Conservation (phyloP, 2,797 vertebrate genomes). For the Tenualosa thibaudeaui region DNA sequence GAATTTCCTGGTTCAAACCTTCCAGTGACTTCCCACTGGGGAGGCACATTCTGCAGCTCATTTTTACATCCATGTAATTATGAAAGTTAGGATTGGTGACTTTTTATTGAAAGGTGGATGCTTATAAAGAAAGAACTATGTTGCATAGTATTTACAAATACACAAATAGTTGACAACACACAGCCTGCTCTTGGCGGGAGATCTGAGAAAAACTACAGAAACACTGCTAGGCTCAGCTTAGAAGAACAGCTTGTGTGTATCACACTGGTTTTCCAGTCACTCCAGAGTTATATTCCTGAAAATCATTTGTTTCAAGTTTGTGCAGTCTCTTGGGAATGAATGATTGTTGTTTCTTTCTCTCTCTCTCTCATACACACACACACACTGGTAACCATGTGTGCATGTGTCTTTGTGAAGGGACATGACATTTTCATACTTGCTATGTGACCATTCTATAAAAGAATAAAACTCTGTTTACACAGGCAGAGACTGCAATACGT, state of each 20-base stretch:
- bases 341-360: neutral
- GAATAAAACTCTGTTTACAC: neutral
- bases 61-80: neutral
- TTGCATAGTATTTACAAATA: neutral
- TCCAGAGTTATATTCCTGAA: neutral
- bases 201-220: neutral
- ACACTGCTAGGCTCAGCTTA: neutral
- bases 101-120: neutral
- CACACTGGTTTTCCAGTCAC: neutral
- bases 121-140: neutral
- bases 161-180: neutral
- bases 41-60: neutral
- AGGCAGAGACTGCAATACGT: neutral
- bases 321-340: neutral
- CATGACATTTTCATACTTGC: neutral
- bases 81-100: neutral
- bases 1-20: neutral
- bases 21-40: neutral
- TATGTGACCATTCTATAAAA: neutral
- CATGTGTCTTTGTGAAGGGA: neutral
- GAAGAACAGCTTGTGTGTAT: neutral
- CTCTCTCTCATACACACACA: neutral
- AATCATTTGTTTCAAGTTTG: slow-evolving; percentile 6
- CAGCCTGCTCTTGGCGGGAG: neutral
- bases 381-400: neutral